Base-by-base conservation (phyloP, 2,888 invertebrate genomes). In the Tipula unca region DNA sequence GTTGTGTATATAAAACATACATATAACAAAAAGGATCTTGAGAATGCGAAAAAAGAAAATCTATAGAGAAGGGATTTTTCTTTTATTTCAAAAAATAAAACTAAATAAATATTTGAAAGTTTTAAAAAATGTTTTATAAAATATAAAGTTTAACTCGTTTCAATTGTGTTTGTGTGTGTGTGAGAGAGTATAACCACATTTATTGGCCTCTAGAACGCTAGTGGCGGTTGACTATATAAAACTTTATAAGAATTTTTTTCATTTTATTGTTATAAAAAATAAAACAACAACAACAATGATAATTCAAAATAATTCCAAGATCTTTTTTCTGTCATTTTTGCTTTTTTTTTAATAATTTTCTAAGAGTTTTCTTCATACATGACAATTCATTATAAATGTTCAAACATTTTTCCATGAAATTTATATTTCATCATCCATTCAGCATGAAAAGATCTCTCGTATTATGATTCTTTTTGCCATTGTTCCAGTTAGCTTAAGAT, bases 381-480 rank as follows among this genome's bases (percentile, higher is more conserved):
- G 48, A 54, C 48, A 54, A 54, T 54, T 54, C 69, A 69, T 69
- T 69, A 69, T 25, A 25, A 25, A 25, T 69, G 20, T 25, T 69
- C 8, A 69, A 69, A 20, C 69, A 69, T 69, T 69, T 69, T 69
- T 69, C 69, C 69, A 69, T 25, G 14, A 69, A 20, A 25, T 69
- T 69, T 69, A 69, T 69, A 25, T 69, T 69, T 69, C 69, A 69
- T 69, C 69, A 69, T 69, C 69, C 48, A 69, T 69, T 69, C 69
- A 69, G 69, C 69, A 69, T 69, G 69, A 25, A 69, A 69, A 25
- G 17, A 69, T 3, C 25, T 69, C 13, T 69, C 25, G 1, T 54
- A n/a, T 69, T 69, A 48, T 48, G 25, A 69, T 69, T 25, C 69
- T 13, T 69, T 69, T 25, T 69, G 69, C 10, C 69, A 69, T 69